These are phyloP conservation scores for Arenaria interpres DNA, from an alignment of 2,113 vertebrate species.

Conservation along the genomic window DNA sequence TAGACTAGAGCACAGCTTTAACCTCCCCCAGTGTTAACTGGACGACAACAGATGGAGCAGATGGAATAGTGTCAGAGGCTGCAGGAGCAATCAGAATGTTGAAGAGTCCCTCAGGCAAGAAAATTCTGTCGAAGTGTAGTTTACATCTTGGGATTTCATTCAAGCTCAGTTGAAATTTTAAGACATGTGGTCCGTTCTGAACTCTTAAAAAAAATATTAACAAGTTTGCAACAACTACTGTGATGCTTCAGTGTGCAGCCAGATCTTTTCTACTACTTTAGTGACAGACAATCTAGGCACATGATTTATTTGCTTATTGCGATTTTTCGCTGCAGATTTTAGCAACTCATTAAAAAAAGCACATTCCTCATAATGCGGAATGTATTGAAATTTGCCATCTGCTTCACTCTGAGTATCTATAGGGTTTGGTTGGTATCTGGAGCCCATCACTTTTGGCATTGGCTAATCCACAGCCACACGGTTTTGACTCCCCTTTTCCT, in stretches of 20 bases:
- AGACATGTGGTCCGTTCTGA: not conserved
- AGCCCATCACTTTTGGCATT: slow-evolving; percentile 1
- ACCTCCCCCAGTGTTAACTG: slow-evolving; percentile 31
- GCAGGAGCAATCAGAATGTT: slow-evolving; percentile 1
- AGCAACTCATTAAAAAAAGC: slow-evolving; percentile 5
- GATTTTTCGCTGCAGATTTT: slow-evolving; percentile 39
- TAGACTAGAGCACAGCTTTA: not conserved
- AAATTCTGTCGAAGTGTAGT: not conserved
- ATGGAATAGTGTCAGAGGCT: slow-evolving; percentile 46
- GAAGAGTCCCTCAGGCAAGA: slow-evolving; percentile 30
- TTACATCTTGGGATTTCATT: slow-evolving; percentile 31
- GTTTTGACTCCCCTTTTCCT: not conserved
- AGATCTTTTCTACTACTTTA: not conserved
- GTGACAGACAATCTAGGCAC: not conserved
- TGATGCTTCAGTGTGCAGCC: not conserved
- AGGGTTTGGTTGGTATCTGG: slow-evolving; percentile 29
- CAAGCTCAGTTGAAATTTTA: slow-evolving; percentile 28
- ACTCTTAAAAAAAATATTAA: not conserved
- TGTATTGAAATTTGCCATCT: slow-evolving; percentile 63
- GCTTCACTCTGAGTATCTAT: slow-evolving; percentile 13
- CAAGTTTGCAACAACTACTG: not conserved
- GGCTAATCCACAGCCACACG: not conserved
- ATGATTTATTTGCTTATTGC: slow-evolving; percentile 17
- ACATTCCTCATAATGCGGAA: slow-evolving; percentile 21
- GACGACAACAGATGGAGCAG: slow-evolving; percentile 57